Evolutionary conservation across 2,888 invertebrate species (phyloP).

Genomic region (Corythucha ciliata): DNA sequence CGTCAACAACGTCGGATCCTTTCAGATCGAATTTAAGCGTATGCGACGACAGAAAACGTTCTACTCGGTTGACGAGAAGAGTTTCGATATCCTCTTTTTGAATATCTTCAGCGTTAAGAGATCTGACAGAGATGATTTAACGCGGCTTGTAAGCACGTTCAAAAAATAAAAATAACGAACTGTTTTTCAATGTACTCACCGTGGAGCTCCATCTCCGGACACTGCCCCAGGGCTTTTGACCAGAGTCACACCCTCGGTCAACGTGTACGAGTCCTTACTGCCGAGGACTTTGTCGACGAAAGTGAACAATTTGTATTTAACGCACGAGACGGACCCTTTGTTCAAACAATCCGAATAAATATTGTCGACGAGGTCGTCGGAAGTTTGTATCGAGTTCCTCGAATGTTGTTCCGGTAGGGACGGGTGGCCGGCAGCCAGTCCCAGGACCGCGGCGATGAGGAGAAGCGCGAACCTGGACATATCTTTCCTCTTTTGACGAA

Average conservation of each 20-base stretch:
- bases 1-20: constrained; percentile 71
- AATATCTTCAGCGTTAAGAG: constrained; percentile 40
- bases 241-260: constrained; percentile 75
- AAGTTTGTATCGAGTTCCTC: constrained; percentile 47
- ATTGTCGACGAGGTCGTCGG: constrained; percentile 68
- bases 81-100: constrained; percentile 48
- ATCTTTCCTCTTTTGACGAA: too few species aligned
- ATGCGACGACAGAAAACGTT: constrained; percentile 68
- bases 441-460: too few species aligned
- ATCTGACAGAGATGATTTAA: constrained; percentile 20
- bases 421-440: constrained; percentile 18
- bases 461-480: too few species aligned
- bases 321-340: constrained; percentile 74
- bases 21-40: constrained; percentile 75
- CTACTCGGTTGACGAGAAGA: constrained; percentile 56
- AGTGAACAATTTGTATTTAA: constrained; percentile 77
- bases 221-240: constrained; percentile 53
- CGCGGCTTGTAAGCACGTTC: too few species aligned
- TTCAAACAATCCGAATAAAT: constrained; percentile 68
- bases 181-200: constrained; percentile 39
- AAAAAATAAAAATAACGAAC: neutral
- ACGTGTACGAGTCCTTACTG: constrained; percentile 66
- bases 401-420: constrained; percentile 33
- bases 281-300: constrained; percentile 73
- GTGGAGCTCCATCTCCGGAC: constrained; percentile 64